These are phyloP conservation scores for Caenorhabditis inopinata DNA, from an alignment of 1,140 invertebrate genomes.

Conservation along the genomic window DNA sequence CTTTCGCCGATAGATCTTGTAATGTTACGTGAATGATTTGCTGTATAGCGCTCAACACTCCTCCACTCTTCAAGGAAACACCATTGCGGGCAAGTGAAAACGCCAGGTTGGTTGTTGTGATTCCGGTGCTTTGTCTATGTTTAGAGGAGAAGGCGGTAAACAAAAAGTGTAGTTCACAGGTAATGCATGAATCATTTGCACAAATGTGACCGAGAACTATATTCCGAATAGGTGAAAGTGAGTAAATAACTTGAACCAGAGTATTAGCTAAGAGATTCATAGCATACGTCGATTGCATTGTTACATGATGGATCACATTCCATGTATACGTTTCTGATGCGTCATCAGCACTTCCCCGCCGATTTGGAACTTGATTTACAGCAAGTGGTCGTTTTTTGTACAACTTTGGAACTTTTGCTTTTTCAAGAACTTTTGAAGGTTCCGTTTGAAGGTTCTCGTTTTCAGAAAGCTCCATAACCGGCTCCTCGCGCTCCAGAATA, in stretches of 20 bases:
- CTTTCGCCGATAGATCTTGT: neutral
- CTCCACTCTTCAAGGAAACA: neutral
- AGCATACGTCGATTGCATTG: neutral
- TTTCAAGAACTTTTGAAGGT: neutral
- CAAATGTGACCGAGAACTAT: neutral
- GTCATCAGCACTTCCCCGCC: neutral
- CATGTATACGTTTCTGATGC: neutral
- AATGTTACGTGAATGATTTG: neutral
- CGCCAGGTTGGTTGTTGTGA: neutral
- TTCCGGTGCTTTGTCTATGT: neutral
- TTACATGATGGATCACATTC: neutral
- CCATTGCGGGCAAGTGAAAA: neutral
- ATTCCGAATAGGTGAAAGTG: neutral
- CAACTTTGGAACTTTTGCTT: neutral
- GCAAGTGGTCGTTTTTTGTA: neutral
- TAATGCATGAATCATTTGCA: neutral
- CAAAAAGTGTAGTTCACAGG: neutral
- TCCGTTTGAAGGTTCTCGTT: neutral
- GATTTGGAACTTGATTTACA: neutral
- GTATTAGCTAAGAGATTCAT: constrained; percentile 9
- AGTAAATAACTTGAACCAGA: neutral
- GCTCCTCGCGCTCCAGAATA: neutral
- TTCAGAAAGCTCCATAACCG: neutral
- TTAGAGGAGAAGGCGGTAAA: neutral
- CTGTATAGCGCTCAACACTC: neutral